Conservation (phyloP, 2,113 vertebrate species). For the Verasper variegatus region DNA sequence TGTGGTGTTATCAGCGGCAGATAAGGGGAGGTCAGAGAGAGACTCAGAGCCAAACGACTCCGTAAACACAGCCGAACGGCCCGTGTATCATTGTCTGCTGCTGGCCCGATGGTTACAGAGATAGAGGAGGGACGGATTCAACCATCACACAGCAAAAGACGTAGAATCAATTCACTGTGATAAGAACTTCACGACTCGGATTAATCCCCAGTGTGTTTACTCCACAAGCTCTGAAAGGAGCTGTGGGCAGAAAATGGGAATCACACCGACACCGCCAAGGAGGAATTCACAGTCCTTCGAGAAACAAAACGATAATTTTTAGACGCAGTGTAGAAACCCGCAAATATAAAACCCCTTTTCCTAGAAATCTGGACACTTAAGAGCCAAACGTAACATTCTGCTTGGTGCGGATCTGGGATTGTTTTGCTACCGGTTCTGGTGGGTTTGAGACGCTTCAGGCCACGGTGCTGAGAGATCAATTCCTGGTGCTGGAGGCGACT, state of each 20-base stretch:
- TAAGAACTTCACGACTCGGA: not conserved
- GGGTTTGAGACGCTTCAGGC: conserved; percentile 42
- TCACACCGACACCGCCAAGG: not conserved
- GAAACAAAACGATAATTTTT: not conserved
- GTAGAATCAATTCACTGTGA: not conserved
- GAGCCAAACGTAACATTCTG: not conserved
- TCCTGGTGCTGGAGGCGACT: conserved; percentile 40
- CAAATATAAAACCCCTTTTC: conserved; percentile 4
- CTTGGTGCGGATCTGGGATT: conserved; percentile 8
- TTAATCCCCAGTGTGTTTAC: no score
- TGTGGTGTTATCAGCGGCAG: conserved; percentile 55
- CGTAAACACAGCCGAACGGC: conserved; percentile 52
- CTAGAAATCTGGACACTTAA: conserved; percentile 13
- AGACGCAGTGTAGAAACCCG: not conserved
- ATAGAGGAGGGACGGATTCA: conserved; percentile 28
- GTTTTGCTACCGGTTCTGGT: conserved; percentile 7
- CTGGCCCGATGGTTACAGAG: conserved; percentile 3
- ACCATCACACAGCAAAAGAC: not conserved
- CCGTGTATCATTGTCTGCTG: conserved; percentile 24
- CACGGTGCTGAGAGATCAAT: conserved; percentile 55
- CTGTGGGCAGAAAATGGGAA: not conserved
- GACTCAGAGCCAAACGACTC: conserved; percentile 49
- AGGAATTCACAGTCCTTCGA: not conserved
- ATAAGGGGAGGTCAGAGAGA: conserved; percentile 68
- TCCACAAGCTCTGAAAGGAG: not conserved